Base-by-base conservation (phyloP, 2,113 vertebrate genomes). In the Callipepla californica region DNA sequence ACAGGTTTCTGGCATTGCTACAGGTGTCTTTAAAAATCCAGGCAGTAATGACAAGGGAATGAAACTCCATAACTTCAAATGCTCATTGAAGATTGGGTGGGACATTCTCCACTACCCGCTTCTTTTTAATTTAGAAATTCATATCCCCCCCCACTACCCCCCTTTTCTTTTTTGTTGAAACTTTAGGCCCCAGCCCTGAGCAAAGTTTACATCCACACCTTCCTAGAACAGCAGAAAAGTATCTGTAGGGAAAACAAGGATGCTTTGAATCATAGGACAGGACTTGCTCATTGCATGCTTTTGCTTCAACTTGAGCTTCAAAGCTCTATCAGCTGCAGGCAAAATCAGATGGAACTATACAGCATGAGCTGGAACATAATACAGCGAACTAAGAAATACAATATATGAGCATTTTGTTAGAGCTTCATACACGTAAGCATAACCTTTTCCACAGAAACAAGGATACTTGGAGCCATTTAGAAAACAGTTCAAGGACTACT, bases 211-310 rank as follows among this genome's bases (percentile, higher is more conserved):
- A 40, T 57, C 20, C 22, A 4, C 5, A 38, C 11, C 13, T 13
- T 65, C 5, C 1, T 44, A 58, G 50, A 67, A 63, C 11, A 25
- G 14, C 21, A 63, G 42, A 45, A 57, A 40, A 15, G 19, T 32
- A 53, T 74, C 23, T 48, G 30, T 3, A 44, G 30, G 8, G 13
- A 68, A 75, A 68, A 87, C 28, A 1, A 72, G 32, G 30, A 66
- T 6, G 16, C 2, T 36, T 2, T 0, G 11, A 63, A 63, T 28
- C 6, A 3, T 9, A 11, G n/a, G 18, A 63, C 7, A 51, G 53
- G 65, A 34, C 36, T 81, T 45, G 6, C 14, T 32, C 13, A 18
- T 32, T 34, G 14, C 1, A 0, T 57, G 69, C 7, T 59, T 62
- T 57, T 76, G 16, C 28, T 89, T 78, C 45, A 36, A 13, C 25